Base-by-base conservation (phyloP, 2,888 invertebrate species). In the Cosmia pyralina region DNA sequence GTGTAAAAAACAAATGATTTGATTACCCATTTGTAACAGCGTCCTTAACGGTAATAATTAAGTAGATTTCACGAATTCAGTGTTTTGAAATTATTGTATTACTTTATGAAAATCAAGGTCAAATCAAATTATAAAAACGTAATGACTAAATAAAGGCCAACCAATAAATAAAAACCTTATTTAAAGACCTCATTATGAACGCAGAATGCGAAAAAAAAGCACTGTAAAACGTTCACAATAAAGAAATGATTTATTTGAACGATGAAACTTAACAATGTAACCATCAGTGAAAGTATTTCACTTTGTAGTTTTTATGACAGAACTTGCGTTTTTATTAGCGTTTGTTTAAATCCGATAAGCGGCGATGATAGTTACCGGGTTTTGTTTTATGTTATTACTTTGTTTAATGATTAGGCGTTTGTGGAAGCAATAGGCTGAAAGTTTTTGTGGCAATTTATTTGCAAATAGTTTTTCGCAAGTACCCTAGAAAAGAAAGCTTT, bases 211-310 rank as follows among this genome's bases (percentile, higher is more conserved):
- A 75, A 84, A 77, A 72, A n/a, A 69, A 52, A 48, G 57, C 38
- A 68, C 65, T 75, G 75, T 79, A 81, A 87, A 88, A 83, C 76
- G 77, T 75, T 76, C 41, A 74, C 65, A 85, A 85, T 88, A 89
- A 89, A 88, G 69, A 80, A 83, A 82, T 88, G 88, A 88, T 88
- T 89, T 88, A 89, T 88, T 75, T 68, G 60, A 62, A 80, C 73
- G 46, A 72, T 75, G 75, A 66, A 82, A 85, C 77, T 85, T 75
- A 85, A 87, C 88, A 85, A 78, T 83, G 88, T 88, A 75, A 71
- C 77, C 72, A 75, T 80, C 75, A 82, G 73, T 65, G 52, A 64
- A 73, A 84, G 84, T 82, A 83, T 85, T 85, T 81, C 73, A 77
- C 74, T 82, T 72, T 63, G 55, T 78, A 77, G 83, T 78, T 86